Conservation (phyloP, 2,888 invertebrate genomes). For the Tipula unca region DNA sequence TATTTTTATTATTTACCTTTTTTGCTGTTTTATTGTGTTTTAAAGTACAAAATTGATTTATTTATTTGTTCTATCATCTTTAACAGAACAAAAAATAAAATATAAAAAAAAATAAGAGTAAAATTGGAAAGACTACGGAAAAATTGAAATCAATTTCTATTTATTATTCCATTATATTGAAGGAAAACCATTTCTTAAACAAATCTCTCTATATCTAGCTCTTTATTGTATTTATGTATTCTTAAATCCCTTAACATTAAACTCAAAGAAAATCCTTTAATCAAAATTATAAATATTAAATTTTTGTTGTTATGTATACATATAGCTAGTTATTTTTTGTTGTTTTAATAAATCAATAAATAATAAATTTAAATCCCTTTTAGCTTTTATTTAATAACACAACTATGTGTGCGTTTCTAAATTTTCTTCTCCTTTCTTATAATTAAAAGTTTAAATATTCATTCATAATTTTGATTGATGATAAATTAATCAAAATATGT, state of each 20-base stretch:
- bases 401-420: background rate
- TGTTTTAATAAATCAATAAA: background rate
- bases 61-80: background rate
- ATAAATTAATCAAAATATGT: background rate
- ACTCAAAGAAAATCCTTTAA: background rate
- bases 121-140: background rate
- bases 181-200: background rate
- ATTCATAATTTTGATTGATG: background rate
- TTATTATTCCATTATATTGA: background rate
- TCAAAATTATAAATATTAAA: background rate
- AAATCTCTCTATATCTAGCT: background rate
- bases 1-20: background rate
- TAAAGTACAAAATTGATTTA: background rate
- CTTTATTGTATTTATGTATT: background rate
- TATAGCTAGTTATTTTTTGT: too few relatives aligned
- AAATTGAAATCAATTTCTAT: background rate
- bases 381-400: background rate
- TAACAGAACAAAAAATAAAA: background rate
- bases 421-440: background rate
- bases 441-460: background rate
- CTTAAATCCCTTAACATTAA: background rate
- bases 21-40: background rate
- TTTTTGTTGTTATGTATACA: background rate
- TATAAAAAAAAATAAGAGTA: background rate
- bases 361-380: background rate